These are phyloP conservation scores for Sceloporus tristichus DNA, from an alignment of 2,113 vertebrate species.

Conservation along the genomic window DNA sequence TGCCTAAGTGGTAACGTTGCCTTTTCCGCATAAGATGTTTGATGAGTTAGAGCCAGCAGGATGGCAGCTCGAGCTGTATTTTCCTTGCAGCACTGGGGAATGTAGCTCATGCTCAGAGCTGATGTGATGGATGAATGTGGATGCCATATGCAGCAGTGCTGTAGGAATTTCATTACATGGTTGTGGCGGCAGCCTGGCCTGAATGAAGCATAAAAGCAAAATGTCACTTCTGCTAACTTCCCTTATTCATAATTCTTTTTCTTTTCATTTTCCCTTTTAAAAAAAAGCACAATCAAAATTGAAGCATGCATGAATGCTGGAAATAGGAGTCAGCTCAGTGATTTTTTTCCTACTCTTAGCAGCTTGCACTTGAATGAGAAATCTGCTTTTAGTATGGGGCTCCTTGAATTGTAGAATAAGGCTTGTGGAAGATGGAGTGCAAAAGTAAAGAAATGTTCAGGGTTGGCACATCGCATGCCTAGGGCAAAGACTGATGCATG, in stretches of 20 bases:
- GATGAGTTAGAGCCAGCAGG: conserved; percentile 20
- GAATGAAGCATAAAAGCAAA: conserved; percentile 9
- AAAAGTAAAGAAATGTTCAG: background rate
- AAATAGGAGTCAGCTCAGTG: background rate
- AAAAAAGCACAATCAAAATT: background rate
- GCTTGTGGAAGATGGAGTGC: background rate
- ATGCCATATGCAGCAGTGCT: background rate
- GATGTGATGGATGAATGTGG: rapidly evolving
- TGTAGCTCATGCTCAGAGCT: rapidly evolving
- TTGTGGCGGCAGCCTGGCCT: background rate
- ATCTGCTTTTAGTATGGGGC: background rate
- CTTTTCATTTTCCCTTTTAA: background rate
- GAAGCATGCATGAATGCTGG: background rate
- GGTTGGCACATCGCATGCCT: background rate
- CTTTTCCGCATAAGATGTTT: conserved; percentile 23
- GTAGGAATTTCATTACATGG: background rate
- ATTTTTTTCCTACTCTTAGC: background rate
- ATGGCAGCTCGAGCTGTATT: conserved; percentile 24
- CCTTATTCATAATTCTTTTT: conserved; percentile 12
- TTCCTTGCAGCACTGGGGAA: rapidly evolving
- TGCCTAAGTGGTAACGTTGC: background rate
- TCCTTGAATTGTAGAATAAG: background rate
- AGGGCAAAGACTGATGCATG: background rate
- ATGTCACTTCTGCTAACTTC: rapidly evolving
- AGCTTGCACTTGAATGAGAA: background rate